phyloP scores from a whole-genome alignment of 2,797 vertebrate genomes.

The Pelochelys cantorii region DNA sequence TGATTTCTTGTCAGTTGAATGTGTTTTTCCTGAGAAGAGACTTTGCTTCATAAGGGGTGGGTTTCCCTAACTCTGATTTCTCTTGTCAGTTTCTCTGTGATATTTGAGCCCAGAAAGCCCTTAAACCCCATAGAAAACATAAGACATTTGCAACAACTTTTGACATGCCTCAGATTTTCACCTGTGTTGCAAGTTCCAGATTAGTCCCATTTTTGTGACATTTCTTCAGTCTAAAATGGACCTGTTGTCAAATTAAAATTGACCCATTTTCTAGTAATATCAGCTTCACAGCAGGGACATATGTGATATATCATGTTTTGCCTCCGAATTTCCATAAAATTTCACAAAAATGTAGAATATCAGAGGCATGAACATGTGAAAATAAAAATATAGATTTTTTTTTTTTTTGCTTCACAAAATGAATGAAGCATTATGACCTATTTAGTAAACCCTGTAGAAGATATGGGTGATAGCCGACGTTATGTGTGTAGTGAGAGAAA shows the following conservation, averaged over 20 bases:
- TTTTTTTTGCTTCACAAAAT: neutral
- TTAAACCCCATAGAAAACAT: conserved; percentile 45
- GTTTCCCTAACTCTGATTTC: conserved; percentile 54
- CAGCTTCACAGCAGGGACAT: neutral
- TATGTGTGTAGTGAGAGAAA: neutral
- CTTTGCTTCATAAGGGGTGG: conserved; percentile 43
- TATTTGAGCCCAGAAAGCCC: conserved; percentile 59
- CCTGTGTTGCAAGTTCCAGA: neutral
- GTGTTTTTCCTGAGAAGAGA: conserved; percentile 6
- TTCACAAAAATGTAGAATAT: neutral
- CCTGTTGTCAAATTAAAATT: neutral
- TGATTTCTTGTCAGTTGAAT: conserved; percentile 40
- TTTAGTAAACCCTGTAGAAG: neutral
- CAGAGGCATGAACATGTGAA: neutral
- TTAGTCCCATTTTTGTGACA: neutral
- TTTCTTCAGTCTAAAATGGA: conserved; percentile 26
- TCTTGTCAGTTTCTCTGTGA: conserved; percentile 59
- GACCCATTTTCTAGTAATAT: neutral
- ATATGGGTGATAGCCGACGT: neutral
- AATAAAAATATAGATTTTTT: neutral
- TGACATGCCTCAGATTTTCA: neutral
- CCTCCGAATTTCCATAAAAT: neutral
- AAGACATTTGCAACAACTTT: conserved; percentile 36
- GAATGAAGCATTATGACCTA: neutral
- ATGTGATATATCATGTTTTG: neutral